Evolutionary conservation across 2,113 vertebrate species (phyloP).

Genomic region (Cacatua alba): DNA sequence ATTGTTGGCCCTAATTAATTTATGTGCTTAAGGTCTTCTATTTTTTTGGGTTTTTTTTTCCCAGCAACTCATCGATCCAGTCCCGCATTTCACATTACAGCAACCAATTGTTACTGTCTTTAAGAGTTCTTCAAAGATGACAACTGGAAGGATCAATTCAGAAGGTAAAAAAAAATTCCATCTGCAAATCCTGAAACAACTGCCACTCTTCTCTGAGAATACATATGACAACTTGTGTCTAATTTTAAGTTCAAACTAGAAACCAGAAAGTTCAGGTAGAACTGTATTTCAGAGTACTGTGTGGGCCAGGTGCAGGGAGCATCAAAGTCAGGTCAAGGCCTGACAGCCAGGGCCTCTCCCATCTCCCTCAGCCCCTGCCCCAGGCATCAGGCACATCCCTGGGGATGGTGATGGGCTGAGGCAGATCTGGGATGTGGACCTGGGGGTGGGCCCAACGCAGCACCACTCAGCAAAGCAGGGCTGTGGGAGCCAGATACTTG

Average conservation of each 20-base stretch:
- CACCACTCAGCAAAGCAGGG: background rate
- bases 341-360: background rate
- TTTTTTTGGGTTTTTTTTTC: background rate
- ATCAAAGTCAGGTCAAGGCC: background rate
- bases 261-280: background rate
- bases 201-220: background rate
- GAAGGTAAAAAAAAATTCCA: background rate
- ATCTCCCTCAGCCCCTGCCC: background rate
- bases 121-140: background rate
- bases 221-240: background rate
- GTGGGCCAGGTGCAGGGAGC: rapidly evolving
- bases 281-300: background rate
- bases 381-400: too few species aligned
- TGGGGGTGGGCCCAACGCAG: rapidly evolving
- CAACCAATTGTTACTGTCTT: background rate
- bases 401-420: rapidly evolving
- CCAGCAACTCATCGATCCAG: background rate
- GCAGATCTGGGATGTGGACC: too few species aligned
- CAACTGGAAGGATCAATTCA: background rate
- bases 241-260: background rate
- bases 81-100: background rate
- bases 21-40: background rate
- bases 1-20: background rate
- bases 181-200: background rate
- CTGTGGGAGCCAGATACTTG: background rate